Evolutionary conservation across 53 echinoderm and acorn worm genomes (phyloP), one percentile per base, ranked within the genome.

Genomic region (Echinometra lucunter): DNA sequence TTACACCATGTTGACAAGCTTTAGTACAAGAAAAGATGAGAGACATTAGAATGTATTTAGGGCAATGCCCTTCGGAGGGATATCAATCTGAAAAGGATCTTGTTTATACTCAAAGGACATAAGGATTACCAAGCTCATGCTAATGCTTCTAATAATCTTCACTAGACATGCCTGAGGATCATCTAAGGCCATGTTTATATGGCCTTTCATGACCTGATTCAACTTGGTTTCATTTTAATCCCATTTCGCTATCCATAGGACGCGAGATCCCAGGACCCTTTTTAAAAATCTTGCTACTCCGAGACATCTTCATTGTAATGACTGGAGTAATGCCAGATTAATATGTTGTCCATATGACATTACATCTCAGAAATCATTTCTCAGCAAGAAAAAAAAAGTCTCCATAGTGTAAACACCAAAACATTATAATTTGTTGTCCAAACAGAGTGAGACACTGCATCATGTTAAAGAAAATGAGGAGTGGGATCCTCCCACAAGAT

Each of bases 41-140:
- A 85, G n/a, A 15, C 85, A 45, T 49, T n/a, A 37, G 21, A 18
- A 81, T 74, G 4, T 85, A 85, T 30, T 30, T 44, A 16, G 47
- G 49, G 45, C 81, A 81, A 44, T 81, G 81, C 81, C 81, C 81
- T 81, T 85, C 53, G 18, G 15, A 12, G 49, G 85, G 85, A 85
- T 85, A 85, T 85, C 85, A 53, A 13, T 49, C 6, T 85, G 47
- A 47, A 85, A 85, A 16, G 85, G 35, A 30, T 47, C 12, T n/a
- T 49, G 85, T 27, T 78, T 42, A 78, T 35, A 40, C 42, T 42
- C 38, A 49, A 49, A 85, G 85, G 85, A 85, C 47, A 85, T 21
- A 81, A 42, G 23, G 81, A 81, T 85, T 85, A 85, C 30, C 85
- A 53, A n/a, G 49, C 45, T 7, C 1, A 47, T 85, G 85, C 28